Evolutionary conservation across 2,888 invertebrate genomes (phyloP).

Genomic region (Bombylius discolor): DNA sequence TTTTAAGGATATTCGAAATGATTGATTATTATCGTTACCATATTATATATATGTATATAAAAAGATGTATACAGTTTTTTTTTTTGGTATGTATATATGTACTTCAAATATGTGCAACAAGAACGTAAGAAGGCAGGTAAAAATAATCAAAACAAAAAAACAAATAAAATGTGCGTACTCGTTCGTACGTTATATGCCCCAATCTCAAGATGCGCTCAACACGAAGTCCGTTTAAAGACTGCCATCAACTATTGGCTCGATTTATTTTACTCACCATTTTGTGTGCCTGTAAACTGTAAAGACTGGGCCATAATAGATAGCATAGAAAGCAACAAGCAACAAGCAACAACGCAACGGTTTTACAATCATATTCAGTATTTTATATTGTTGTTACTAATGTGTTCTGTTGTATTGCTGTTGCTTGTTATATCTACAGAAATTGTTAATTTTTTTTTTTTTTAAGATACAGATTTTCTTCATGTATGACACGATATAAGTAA

Average conservation of each 20-base stretch:
- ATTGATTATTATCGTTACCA: no score
- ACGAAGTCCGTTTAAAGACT: constrained; percentile 39
- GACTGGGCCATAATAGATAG: constrained; percentile 2
- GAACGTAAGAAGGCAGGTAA: neutral
- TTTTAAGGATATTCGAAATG: no score
- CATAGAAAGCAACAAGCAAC: constrained; percentile 1
- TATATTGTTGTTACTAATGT: no score
- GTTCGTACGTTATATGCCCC: constrained; percentile 17
- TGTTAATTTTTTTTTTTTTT: no score
- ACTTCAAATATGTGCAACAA: neutral
- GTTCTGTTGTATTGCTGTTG: no score
- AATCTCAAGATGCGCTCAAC: constrained; percentile 35
- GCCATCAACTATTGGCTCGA: constrained; percentile 31
- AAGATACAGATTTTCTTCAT: no score
- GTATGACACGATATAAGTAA: no score
- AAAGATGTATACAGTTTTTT: no score
- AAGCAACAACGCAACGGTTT: neutral
- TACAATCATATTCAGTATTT: neutral
- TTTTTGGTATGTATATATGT: neutral
- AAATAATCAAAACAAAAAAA: neutral
- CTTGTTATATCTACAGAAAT: no score
- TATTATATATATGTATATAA: no score
- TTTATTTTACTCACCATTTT: constrained; percentile 8
- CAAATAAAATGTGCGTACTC: neutral
- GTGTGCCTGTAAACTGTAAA: constrained; percentile 2